Percentiles rank a stretch among this genome's conserved stretches.
Conservation (phyloP, 2,888 invertebrate genomes). For the Caenorhabditis wallacei region DNA sequence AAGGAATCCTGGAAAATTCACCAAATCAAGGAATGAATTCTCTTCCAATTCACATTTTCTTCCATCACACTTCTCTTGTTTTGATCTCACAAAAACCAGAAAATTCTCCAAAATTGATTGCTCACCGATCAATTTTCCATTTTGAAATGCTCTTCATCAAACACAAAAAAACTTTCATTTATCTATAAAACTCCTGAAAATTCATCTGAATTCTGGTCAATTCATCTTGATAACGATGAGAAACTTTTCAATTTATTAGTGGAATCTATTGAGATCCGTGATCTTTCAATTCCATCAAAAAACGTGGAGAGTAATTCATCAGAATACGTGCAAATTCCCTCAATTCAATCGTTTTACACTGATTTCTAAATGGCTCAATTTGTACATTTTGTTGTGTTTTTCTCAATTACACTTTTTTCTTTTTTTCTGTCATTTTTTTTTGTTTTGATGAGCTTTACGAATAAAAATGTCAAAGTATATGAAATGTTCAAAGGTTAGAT, state of each 20-base stretch:
- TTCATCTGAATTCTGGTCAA: slow-evolving; percentile 5
- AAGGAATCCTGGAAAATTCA: not conserved
- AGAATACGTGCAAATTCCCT: slow-evolving; percentile 28
- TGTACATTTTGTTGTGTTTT: not conserved
- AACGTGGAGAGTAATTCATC: not conserved
- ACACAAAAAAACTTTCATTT: not conserved
- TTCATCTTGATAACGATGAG: not conserved
- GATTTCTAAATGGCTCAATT: slow-evolving; percentile 29
- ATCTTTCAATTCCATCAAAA: not conserved
- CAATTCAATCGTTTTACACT: slow-evolving; percentile 1
- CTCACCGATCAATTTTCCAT: slow-evolving; percentile 11
- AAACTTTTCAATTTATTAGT: not conserved
- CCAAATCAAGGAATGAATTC: not conserved
- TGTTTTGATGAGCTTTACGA: slow-evolving; percentile 8
- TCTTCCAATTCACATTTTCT: slow-evolving; percentile 1
- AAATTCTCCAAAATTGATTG: not conserved
- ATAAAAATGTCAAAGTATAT: not conserved
- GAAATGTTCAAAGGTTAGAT: slow-evolving; percentile 17
- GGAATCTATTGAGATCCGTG: slow-evolving; percentile 22
- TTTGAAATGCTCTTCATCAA: slow-evolving; percentile 18
- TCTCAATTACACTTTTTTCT: not conserved
- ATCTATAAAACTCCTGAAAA: slow-evolving; percentile 1
- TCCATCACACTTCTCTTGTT: slow-evolving; percentile 13
- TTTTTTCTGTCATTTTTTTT: not conserved
- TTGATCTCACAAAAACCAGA: not conserved